These are phyloP conservation scores for Chondrilla cf. caribensis DNA, from an alignment of 37 sponge, comb jelly and placozoan genomes.

Conservation along the genomic window DNA sequence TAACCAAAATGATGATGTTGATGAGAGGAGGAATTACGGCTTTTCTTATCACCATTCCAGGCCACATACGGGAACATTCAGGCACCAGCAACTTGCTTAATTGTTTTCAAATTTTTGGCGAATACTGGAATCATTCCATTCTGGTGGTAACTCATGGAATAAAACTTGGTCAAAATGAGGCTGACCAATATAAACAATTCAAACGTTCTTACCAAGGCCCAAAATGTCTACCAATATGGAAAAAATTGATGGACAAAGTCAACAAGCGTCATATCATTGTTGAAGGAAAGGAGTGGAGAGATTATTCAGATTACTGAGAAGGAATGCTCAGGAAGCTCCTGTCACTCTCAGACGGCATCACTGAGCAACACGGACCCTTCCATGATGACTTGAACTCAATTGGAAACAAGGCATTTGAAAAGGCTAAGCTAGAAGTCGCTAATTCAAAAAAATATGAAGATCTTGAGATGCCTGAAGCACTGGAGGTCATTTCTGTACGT, in stretches of 20 bases:
- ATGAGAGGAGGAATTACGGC: not conserved
- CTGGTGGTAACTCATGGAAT: slow-evolving; percentile 8
- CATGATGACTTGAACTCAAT: not conserved
- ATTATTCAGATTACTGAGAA: not conserved
- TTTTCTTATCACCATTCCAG: not conserved
- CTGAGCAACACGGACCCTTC: not conserved
- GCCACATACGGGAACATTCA: not conserved
- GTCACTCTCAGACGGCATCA: not conserved
- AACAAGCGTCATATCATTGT: not conserved
- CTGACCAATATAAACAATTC: not conserved
- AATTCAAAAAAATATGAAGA: not conserved
- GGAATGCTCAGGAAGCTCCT: not conserved
- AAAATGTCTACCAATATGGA: not conserved
- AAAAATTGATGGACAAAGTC: not conserved
- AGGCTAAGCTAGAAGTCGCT: not conserved
- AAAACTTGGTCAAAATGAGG: not conserved
- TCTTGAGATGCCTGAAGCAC: not conserved
- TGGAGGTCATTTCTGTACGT: not conserved
- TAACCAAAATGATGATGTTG: not conserved
- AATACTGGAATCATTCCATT: not conserved
- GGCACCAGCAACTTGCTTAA: not conserved
- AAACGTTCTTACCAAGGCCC: not conserved
- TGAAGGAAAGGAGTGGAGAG: not conserved
- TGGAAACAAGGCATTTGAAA: not conserved
- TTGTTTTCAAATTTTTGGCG: not conserved